A percentile compares a stretch with the other conserved stretches of the same genome.
These are phyloP conservation scores for Hirundichthys speculiger DNA, from an alignment of 2,113 vertebrate species.

Conservation along the genomic window DNA sequence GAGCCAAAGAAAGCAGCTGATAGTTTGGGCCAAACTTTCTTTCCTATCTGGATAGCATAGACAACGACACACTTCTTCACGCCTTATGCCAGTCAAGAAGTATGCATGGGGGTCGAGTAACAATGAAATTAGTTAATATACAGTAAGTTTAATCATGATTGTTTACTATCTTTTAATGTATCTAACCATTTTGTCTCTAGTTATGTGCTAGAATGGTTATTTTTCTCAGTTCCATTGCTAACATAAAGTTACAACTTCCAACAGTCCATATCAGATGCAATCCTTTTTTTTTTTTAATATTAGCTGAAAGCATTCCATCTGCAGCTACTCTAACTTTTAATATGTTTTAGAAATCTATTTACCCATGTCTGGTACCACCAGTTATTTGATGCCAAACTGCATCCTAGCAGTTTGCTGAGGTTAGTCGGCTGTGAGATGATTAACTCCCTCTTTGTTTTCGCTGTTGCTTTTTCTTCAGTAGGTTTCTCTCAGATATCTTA, in stretches of 20 bases:
- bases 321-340: constrained; percentile 21
- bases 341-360: constrained; percentile 44
- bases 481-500: constrained; percentile 75
- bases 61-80: too few relatives aligned
- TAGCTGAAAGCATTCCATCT: constrained; percentile 40
- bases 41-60: too few relatives aligned
- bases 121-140: too few relatives aligned
- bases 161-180: background rate
- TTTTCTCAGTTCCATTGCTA: background rate
- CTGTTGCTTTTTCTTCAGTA: constrained; percentile 65
- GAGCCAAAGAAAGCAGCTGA: too few relatives aligned
- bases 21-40: too few relatives aligned
- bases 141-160: too few relatives aligned
- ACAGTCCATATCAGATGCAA: constrained; percentile 12
- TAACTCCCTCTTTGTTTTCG: constrained; percentile 75
- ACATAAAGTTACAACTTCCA: background rate
- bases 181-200: background rate
- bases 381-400: constrained; percentile 69
- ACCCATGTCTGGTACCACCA: constrained; percentile 66
- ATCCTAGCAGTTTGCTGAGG: constrained; percentile 50
- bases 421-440: constrained; percentile 74
- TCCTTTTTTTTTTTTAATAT: constrained; percentile 24
- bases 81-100: too few relatives aligned
- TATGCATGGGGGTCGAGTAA: too few relatives aligned
- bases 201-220: background rate